phyloP scores from a whole-genome alignment of 2,888 invertebrate genomes.

The Drosophila dives region DNA sequence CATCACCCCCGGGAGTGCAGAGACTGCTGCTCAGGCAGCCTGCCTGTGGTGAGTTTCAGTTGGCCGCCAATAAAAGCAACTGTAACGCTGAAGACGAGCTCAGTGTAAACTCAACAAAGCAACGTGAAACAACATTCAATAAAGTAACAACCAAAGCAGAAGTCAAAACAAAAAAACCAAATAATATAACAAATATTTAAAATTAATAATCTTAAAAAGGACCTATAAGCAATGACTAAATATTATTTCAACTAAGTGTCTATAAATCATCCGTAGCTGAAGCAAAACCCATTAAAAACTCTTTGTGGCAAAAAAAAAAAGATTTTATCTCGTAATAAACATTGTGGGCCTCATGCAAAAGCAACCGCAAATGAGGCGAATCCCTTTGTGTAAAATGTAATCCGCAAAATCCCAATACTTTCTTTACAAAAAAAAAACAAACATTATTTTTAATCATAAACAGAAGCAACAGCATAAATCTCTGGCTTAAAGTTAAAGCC shows the following conservation, averaged over 20 bases:
- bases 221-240: not conserved
- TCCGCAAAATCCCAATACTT: not conserved
- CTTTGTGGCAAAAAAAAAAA: constrained; percentile 16
- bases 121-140: constrained; percentile 61
- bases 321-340: constrained; percentile 10
- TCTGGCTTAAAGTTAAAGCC: constrained; percentile 34
- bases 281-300: not conserved
- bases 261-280: not conserved
- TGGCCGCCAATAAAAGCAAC: constrained; percentile 74
- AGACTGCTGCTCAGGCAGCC: constrained; percentile 45
- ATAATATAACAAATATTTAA: constrained; percentile 8
- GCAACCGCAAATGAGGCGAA: constrained; percentile 8
- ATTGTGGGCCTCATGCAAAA: not conserved
- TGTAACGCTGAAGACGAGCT: constrained; percentile 52
- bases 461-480: constrained; percentile 52
- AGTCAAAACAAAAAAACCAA: constrained; percentile 26
- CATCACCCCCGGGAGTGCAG: constrained; percentile 26
- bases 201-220: constrained; percentile 3
- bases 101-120: constrained; percentile 74
- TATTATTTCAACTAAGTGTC: constrained; percentile 6
- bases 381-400: constrained; percentile 22
- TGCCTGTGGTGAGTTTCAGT: constrained; percentile 71
- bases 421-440: constrained; percentile 1
- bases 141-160: constrained; percentile 24
- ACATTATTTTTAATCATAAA: constrained; percentile 25